Percentiles rank a stretch among this genome's conserved stretches.
Evolutionary conservation across 2,888 invertebrate species (phyloP).

Genomic region (Abscondita cerata): DNA sequence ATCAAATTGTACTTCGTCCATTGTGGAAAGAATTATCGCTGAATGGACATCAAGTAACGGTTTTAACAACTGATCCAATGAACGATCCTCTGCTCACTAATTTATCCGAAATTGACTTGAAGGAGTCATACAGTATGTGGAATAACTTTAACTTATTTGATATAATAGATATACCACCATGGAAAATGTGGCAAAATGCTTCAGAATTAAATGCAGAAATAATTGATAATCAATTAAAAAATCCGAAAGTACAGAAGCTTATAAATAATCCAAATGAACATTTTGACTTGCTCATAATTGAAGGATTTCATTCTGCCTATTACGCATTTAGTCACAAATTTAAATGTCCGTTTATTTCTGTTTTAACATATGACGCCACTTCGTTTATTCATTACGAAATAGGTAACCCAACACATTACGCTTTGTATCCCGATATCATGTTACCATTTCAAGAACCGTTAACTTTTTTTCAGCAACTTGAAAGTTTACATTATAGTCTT

Average conservation of each 20-base stretch:
- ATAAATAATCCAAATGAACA: constrained; percentile 54
- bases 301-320: constrained; percentile 61
- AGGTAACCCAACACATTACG: constrained; percentile 63
- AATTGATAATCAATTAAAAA: constrained; percentile 25
- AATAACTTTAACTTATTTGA: too few relatives aligned
- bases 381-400: constrained; percentile 62
- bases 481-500: background rate
- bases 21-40: too few relatives aligned
- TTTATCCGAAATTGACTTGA: too few relatives aligned
- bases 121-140: too few relatives aligned
- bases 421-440: constrained; percentile 56
- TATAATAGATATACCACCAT: too few relatives aligned
- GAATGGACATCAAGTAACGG: too few relatives aligned
- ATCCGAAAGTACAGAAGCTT: constrained; percentile 47
- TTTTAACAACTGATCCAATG: too few relatives aligned
- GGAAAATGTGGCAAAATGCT: too few relatives aligned
- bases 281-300: constrained; percentile 66
- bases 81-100: too few relatives aligned
- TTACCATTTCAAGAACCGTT: background rate
- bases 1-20: too few relatives aligned
- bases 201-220: background rate
- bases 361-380: constrained; percentile 61
- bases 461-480: constrained; percentile 31
- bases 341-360: constrained; percentile 62
- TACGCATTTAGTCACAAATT: constrained; percentile 64